Conservation (phyloP, 2,113 vertebrate species). For the Tangachromis dhanisi region DNA sequence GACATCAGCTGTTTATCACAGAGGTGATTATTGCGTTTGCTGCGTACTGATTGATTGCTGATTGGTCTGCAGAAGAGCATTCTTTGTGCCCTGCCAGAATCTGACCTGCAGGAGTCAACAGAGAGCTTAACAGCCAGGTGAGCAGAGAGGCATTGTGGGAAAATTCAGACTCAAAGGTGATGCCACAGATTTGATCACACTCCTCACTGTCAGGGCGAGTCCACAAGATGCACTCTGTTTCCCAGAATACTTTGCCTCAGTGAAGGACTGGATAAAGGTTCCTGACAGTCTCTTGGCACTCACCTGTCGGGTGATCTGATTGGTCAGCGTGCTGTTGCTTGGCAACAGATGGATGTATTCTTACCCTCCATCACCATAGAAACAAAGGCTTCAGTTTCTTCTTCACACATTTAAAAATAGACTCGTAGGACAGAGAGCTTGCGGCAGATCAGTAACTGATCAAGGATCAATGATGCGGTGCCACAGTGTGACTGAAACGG, state of each 20-base stretch:
- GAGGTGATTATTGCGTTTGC: background rate
- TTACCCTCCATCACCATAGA: slow-evolving; percentile 23
- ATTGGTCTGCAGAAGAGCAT: background rate
- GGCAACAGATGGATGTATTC: slow-evolving; percentile 4
- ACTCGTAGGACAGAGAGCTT: background rate
- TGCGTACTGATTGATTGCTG: background rate
- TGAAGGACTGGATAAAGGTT: background rate
- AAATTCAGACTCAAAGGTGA: background rate
- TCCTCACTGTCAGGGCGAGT: background rate
- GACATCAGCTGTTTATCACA: background rate
- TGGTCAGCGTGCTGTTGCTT: background rate
- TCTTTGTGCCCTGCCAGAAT: background rate
- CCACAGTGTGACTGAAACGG: background rate
- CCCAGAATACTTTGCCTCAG: background rate
- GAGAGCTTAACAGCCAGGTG: background rate
- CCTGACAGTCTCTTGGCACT: background rate
- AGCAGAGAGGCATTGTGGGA: background rate
- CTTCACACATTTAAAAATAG: slow-evolving; percentile 15
- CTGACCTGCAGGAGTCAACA: background rate
- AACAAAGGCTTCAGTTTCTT: background rate
- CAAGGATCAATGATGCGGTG: background rate
- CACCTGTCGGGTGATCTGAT: slow-evolving; percentile 1
- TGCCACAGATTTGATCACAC: background rate
- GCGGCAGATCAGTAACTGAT: background rate
- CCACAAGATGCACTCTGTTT: background rate